A percentile compares a stretch with the other conserved stretches of the same genome.
Evolutionary conservation across 2,113 vertebrate species (phyloP).

Genomic region (Chauna torquata): DNA sequence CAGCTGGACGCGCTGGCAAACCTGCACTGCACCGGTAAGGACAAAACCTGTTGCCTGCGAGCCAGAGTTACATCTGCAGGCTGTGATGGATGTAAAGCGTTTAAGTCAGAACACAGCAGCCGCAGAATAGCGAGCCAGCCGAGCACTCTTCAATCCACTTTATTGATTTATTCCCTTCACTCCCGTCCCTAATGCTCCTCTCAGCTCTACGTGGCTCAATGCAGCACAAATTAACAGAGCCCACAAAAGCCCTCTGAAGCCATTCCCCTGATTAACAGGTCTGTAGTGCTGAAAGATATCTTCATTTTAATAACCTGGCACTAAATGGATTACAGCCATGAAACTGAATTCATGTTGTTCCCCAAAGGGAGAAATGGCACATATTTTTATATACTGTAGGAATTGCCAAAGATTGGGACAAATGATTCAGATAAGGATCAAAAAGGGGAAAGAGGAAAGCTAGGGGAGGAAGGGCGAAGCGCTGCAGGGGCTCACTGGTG

Average conservation of each 20-base stretch:
- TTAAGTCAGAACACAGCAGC: constrained; percentile 29
- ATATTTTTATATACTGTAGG: not conserved
- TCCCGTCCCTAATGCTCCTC: constrained; percentile 36
- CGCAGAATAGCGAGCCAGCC: constrained; percentile 22
- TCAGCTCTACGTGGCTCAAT: constrained; percentile 33
- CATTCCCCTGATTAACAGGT: constrained; percentile 68
- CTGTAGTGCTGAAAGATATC: constrained; percentile 50
- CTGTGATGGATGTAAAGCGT: constrained; percentile 38
- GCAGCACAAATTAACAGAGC: constrained; percentile 58
- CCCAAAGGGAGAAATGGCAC: constrained; percentile 32
- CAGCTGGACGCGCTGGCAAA: not conserved
- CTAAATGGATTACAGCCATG: constrained; percentile 47
- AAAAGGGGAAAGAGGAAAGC: not conserved
- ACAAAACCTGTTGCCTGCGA: constrained; percentile 32
- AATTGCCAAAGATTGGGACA: constrained; percentile 21
- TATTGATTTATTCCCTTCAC: constrained; percentile 55
- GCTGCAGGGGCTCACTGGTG: not conserved
- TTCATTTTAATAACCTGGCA: constrained; percentile 67
- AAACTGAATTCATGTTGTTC: not conserved
- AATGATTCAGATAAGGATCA: not conserved
- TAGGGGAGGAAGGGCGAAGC: not conserved
- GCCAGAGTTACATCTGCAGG: constrained; percentile 22
- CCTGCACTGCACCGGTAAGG: not conserved
- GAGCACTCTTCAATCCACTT: constrained; percentile 25
- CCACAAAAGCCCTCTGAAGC: constrained; percentile 57